Percentiles rank a stretch among this genome's conserved stretches.
Evolutionary conservation across 2,797 vertebrate genomes (phyloP).

Genomic region (Gambelia wislizenii): DNA sequence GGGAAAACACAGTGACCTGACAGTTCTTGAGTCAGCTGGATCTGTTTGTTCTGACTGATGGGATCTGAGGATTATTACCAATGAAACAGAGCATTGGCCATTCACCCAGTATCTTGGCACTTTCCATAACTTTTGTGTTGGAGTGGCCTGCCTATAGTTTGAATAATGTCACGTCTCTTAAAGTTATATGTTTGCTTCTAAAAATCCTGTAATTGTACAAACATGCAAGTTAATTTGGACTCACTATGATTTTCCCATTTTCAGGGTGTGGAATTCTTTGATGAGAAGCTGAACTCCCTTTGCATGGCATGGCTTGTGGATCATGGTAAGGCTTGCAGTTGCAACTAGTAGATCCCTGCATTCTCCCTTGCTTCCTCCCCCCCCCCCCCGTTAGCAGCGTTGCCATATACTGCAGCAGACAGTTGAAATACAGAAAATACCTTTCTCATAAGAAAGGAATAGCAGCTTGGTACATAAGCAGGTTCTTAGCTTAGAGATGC

Average conservation of each 20-base stretch:
- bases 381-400: neutral
- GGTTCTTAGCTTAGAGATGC: neutral
- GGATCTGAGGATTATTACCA: neutral
- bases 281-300: constrained; percentile 82
- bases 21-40: no score
- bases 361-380: no score
- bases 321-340: constrained; percentile 72
- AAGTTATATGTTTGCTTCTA: neutral
- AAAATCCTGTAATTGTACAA: neutral
- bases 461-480: neutral
- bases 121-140: neutral
- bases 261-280: constrained; percentile 82
- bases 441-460: no score
- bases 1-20: neutral
- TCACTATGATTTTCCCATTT: neutral
- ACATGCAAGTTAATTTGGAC: neutral
- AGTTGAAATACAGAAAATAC: no score
- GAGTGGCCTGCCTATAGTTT: neutral
- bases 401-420: no score
- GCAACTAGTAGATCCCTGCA: neutral
- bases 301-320: constrained; percentile 85
- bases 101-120: no score
- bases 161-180: neutral
- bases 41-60: no score
- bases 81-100: no score